A percentile compares a stretch with the other conserved stretches of the same genome.
Conservation (phyloP, 1,140 invertebrate genomes). For the Zaprionus tsacasi region DNA sequence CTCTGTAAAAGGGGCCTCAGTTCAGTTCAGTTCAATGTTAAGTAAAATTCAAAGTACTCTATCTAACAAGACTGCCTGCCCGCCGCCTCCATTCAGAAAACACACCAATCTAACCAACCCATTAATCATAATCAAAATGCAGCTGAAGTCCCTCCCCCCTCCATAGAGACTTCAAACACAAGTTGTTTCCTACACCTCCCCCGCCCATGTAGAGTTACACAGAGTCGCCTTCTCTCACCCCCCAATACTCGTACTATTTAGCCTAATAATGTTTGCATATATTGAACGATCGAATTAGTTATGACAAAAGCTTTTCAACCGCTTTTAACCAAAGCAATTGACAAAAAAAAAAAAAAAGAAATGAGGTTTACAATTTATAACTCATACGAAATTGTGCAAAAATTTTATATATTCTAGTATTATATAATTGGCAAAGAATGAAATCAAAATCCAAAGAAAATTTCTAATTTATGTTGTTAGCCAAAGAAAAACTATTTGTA, state of each 20-base stretch:
- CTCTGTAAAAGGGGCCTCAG: slow-evolving; percentile 29
- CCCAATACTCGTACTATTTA: slow-evolving; percentile 37
- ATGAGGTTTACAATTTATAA: neutral
- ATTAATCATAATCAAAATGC: slow-evolving; percentile 29
- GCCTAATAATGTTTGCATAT: slow-evolving; percentile 44
- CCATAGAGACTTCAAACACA: neutral
- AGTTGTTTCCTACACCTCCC: neutral
- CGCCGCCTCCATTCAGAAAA: slow-evolving; percentile 1
- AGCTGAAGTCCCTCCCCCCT: neutral
- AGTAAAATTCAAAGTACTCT: slow-evolving; percentile 25
- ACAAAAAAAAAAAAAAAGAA: slow-evolving; percentile 10
- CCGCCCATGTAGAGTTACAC: slow-evolving; percentile 27
- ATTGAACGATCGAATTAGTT: slow-evolving; percentile 43
- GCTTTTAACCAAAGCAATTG: slow-evolving; percentile 50
- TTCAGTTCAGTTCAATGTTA: slow-evolving; percentile 35
- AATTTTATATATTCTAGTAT: slow-evolving; percentile 59
- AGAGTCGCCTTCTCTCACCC: slow-evolving; percentile 40
- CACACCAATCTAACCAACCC: neutral
- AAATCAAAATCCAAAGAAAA: slow-evolving; percentile 25
- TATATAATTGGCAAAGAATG: slow-evolving; percentile 58
- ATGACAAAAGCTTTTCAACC: slow-evolving; percentile 62
- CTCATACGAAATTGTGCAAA: slow-evolving; percentile 33
- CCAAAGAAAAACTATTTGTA: slow-evolving; percentile 63
- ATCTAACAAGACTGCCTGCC: slow-evolving; percentile 26
- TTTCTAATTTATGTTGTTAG: slow-evolving; percentile 57